phyloP scores from a whole-genome alignment of 2,888 invertebrate species.

The Mythimna impura region DNA sequence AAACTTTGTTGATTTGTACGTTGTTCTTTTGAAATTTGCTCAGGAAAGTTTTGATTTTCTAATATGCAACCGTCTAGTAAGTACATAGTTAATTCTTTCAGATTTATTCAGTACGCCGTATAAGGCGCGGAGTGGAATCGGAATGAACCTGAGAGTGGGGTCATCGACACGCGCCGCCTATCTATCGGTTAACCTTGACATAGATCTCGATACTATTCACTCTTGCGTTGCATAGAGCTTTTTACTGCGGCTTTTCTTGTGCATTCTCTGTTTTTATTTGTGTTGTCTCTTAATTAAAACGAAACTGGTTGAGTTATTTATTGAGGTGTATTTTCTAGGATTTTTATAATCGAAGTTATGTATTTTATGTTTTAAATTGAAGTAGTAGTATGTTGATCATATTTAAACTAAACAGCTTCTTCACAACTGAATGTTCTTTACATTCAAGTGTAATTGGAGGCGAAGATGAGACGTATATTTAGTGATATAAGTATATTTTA shows the following conservation, averaged over 20 bases:
- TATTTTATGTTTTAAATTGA: not conserved
- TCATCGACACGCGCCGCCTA: conserved; percentile 52
- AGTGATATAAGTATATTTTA: too few species aligned
- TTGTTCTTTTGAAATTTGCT: too few species aligned
- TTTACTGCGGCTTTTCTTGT: conserved; percentile 29
- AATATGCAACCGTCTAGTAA: too few species aligned
- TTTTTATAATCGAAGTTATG: not conserved
- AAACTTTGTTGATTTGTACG: too few species aligned
- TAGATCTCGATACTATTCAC: conserved; percentile 51
- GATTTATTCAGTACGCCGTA: conserved; percentile 14
- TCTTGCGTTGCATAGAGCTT: conserved; percentile 35
- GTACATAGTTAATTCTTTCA: conserved; percentile 1
- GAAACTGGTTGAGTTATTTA: not conserved
- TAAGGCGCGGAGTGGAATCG: conserved; percentile 21
- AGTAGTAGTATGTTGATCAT: not conserved
- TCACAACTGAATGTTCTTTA: not conserved
- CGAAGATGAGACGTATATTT: too few species aligned
- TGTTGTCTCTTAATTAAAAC: not conserved
- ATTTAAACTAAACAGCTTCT: not conserved
- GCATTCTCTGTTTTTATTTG: conserved; percentile 6
- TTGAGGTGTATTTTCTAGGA: not conserved
- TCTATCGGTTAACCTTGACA: conserved; percentile 60
- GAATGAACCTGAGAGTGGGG: conserved; percentile 48
- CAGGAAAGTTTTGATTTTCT: too few species aligned
- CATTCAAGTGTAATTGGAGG: not conserved